Evolutionary conservation across 1,140 invertebrate genomes (phyloP).

Genomic region (Pogonomyrmex californicus): DNA sequence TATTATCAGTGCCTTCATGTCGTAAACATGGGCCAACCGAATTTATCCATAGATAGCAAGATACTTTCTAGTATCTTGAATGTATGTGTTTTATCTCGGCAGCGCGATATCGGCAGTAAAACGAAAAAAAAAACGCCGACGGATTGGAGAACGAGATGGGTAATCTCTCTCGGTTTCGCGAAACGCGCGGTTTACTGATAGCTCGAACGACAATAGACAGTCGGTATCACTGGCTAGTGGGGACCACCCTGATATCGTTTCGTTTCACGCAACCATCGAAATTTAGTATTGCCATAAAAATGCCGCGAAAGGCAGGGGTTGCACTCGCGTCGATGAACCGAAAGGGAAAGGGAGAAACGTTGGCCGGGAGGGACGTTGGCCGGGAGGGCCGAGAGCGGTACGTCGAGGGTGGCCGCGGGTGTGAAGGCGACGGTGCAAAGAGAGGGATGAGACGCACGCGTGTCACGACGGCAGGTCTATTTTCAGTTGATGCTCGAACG

Average conservation of each 20-base stretch:
- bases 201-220: conserved; percentile 10
- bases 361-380: neutral
- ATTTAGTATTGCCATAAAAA: conserved; percentile 75
- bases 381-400: conserved; percentile 30
- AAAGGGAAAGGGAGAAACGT: conserved; percentile 31
- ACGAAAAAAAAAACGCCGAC: neutral
- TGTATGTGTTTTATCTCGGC: neutral
- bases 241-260: conserved; percentile 63
- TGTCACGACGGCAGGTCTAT: conserved; percentile 68
- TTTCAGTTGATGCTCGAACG: conserved; percentile 73
- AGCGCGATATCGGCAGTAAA: conserved; percentile 14
- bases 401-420: conserved; percentile 23
- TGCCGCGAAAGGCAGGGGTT: neutral
- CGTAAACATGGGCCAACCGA: neutral
- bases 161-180: conserved; percentile 36
- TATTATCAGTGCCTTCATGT: neutral
- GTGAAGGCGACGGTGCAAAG: conserved; percentile 57
- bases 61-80: neutral
- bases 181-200: conserved; percentile 36
- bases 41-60: neutral
- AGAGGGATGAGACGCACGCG: conserved; percentile 40
- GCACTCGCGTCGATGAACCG: conserved; percentile 8
- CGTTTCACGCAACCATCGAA: conserved; percentile 62
- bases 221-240: conserved; percentile 7
- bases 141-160: conserved; percentile 18